These are phyloP conservation scores for Clusia tigrina DNA, from an alignment of 2,888 invertebrate species.

Conservation along the genomic window DNA sequence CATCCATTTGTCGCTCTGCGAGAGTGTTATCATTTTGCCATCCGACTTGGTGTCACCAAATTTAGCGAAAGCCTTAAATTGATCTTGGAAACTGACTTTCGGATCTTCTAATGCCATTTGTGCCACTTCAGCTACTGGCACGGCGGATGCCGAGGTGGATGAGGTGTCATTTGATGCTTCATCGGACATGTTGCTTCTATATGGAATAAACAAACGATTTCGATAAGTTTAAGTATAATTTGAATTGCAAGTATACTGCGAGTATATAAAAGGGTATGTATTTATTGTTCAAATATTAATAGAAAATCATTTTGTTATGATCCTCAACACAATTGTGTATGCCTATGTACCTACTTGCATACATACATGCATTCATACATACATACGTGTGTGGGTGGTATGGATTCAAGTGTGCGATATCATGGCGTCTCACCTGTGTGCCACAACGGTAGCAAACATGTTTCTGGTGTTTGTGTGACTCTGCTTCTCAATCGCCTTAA, in stretches of 20 bases:
- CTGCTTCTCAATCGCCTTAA: neutral
- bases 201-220: constrained; percentile 17
- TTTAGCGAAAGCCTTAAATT: constrained; percentile 83
- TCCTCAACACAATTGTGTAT: too few species aligned
- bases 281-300: too few species aligned
- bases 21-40: constrained; percentile 85
- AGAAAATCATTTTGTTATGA: too few species aligned
- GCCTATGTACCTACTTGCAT: too few species aligned
- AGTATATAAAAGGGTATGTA: neutral
- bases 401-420: too few species aligned
- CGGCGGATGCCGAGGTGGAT: constrained; percentile 48
- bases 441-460: constrained; percentile 49
- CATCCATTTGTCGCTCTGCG: constrained; percentile 94
- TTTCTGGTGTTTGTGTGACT: constrained; percentile 19
- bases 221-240: neutral
- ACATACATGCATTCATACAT: too few species aligned
- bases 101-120: constrained; percentile 59
- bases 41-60: constrained; percentile 88
- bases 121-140: constrained; percentile 59
- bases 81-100: constrained; percentile 69
- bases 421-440: constrained; percentile 54
- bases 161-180: constrained; percentile 46
- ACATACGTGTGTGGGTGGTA: too few species aligned
- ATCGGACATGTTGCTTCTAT: constrained; percentile 50
- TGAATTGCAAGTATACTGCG: neutral